Conservation (phyloP, 1,140 invertebrate genomes). For the Oedothorax gibbosus region DNA sequence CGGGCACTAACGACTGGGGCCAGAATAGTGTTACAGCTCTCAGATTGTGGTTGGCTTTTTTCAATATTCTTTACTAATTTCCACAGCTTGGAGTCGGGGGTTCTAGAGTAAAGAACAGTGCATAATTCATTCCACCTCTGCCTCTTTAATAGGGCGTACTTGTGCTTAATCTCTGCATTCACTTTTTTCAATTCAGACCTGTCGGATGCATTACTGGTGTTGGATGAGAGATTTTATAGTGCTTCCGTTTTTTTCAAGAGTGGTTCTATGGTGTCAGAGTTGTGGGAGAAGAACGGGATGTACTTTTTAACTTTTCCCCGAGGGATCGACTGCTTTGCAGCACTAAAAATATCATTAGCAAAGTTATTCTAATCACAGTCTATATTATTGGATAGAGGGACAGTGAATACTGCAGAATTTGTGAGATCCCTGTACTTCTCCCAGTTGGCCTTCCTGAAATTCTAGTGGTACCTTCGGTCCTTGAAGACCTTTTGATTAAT, state of each 20-base stretch:
- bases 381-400: background rate
- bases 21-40: slow-evolving; percentile 11
- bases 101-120: slow-evolving; percentile 9
- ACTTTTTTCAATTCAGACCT: slow-evolving; percentile 16
- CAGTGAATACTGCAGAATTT: slow-evolving; percentile 3
- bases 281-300: slow-evolving; percentile 6
- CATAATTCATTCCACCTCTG: slow-evolving; percentile 10
- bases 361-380: slow-evolving; percentile 1
- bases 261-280: background rate
- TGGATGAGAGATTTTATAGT: too few relatives aligned
- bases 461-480: background rate
- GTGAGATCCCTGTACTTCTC: slow-evolving; percentile 10
- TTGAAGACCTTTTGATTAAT: background rate
- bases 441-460: slow-evolving; percentile 18
- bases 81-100: slow-evolving; percentile 2
- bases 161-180: slow-evolving; percentile 15
- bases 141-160: slow-evolving; percentile 11
- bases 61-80: too few relatives aligned
- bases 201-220: background rate
- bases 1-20: slow-evolving; percentile 3
- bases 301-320: slow-evolving; percentile 1
- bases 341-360: too few relatives aligned
- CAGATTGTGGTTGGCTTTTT: slow-evolving; percentile 19
- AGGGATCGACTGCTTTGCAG: slow-evolving; percentile 11
- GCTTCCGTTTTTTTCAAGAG: slow-evolving; percentile 9